A percentile compares a stretch with the other conserved stretches of the same genome.
Evolutionary conservation across 2,888 invertebrate genomes (phyloP).

Genomic region (Eulithis testata): DNA sequence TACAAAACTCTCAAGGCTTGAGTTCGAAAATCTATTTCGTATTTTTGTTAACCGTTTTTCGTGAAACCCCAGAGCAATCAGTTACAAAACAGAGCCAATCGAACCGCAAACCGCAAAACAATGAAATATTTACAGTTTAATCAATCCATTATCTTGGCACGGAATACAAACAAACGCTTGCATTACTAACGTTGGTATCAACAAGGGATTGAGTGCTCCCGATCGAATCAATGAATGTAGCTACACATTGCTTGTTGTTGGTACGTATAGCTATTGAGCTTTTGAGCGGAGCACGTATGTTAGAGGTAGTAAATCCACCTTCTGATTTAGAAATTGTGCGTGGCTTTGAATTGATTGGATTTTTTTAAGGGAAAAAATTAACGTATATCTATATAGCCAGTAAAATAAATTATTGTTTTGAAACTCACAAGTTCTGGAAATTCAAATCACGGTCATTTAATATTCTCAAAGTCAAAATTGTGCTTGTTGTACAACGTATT

Average conservation of each 20-base stretch:
- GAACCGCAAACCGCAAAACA: conserved; percentile 35
- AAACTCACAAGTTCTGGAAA: no score
- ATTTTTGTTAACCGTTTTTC: not conserved
- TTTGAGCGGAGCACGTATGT: no score
- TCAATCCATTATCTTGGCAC: conserved; percentile 59
- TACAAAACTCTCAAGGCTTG: not conserved
- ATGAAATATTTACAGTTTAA: conserved; percentile 60
- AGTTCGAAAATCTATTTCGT: not conserved
- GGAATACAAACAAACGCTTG: conserved; percentile 48
- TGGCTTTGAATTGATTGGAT: no score
- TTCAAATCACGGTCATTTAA: no score
- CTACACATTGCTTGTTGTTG: not conserved
- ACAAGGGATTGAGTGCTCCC: conserved; percentile 41
- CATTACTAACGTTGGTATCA: conserved; percentile 49
- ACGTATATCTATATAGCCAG: no score
- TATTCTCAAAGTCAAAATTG: no score
- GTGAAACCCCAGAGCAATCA: conserved; percentile 17
- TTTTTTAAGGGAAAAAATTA: no score
- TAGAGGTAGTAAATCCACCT: no score
- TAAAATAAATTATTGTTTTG: no score
- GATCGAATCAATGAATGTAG: conserved; percentile 26
- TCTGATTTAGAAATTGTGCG: no score
- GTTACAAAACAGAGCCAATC: conserved; percentile 18
- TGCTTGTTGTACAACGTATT: no score
- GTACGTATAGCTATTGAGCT: no score